Evolutionary conservation across 2,797 vertebrate species (phyloP).

Genomic region (Tamandua tetradactyla): DNA sequence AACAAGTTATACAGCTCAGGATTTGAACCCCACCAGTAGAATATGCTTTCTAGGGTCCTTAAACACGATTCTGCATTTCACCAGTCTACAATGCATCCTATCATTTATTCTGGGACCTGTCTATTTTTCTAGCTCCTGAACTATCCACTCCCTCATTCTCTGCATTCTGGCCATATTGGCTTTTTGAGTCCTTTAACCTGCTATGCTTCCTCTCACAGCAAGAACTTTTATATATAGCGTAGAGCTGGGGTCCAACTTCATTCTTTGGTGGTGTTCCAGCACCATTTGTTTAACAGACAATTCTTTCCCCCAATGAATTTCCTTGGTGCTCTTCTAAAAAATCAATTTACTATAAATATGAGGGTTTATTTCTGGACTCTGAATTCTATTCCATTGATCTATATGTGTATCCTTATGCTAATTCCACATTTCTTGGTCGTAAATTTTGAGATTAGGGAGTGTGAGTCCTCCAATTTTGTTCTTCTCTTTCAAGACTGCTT

Average conservation of each 20-base stretch:
- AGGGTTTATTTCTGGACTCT: neutral
- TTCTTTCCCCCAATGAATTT: neutral
- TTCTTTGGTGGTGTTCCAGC: neutral
- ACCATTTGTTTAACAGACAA: neutral
- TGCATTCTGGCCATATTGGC: neutral
- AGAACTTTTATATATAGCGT: neutral
- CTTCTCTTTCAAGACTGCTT: neutral
- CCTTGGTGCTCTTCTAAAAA: neutral
- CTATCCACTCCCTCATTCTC: neutral
- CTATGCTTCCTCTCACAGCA: neutral
- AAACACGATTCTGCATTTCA: neutral
- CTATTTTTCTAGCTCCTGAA: neutral
- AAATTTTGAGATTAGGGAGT: neutral
- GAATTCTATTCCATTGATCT: neutral
- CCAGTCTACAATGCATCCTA: neutral
- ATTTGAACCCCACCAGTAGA: neutral
- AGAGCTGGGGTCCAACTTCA: neutral
- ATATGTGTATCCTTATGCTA: neutral
- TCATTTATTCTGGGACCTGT: neutral
- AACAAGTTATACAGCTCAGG: neutral
- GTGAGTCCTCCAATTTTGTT: neutral
- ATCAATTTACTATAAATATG: neutral
- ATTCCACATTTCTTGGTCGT: too few relatives aligned
- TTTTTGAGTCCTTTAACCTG: neutral
- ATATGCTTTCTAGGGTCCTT: neutral